Conservation (phyloP, 2,797 vertebrate species). For the Urocyon cinereoargenteus region DNA sequence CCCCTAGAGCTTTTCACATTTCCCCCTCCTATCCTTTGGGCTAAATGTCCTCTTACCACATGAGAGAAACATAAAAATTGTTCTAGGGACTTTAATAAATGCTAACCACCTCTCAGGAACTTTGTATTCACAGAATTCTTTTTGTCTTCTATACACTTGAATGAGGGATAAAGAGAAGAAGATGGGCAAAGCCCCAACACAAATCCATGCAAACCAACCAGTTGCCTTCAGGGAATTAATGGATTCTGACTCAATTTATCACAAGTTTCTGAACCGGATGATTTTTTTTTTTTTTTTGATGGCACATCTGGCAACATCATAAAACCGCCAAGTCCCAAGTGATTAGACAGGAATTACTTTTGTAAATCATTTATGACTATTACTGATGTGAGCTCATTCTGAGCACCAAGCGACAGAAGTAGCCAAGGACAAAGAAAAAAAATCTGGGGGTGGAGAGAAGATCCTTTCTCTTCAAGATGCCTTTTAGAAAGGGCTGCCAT, state of each 20-base stretch:
- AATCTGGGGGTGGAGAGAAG: slow-evolving; percentile 55
- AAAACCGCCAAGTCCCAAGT: slow-evolving; percentile 86
- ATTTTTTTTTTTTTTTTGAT: slow-evolving; percentile 87
- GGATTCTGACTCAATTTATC: slow-evolving; percentile 85
- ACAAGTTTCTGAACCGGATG: slow-evolving; percentile 87
- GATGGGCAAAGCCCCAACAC: background rate
- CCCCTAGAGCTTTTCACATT: background rate
- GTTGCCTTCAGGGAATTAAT: slow-evolving; percentile 81
- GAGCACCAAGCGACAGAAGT: slow-evolving; percentile 78
- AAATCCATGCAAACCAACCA: slow-evolving; percentile 77
- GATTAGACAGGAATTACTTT: slow-evolving; percentile 88
- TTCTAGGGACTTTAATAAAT: background rate
- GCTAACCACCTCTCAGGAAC: background rate
- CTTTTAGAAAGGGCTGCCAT: slow-evolving; percentile 76
- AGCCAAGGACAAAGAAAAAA: slow-evolving; percentile 83
- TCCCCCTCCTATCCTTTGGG: background rate
- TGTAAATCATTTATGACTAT: slow-evolving; percentile 89
- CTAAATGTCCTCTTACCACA: background rate
- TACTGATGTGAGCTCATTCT: slow-evolving; percentile 85
- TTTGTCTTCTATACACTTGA: background rate
- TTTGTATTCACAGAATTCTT: background rate
- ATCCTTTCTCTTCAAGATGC: slow-evolving; percentile 70
- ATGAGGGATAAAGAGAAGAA: background rate
- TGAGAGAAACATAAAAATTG: background rate
- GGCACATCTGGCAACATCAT: slow-evolving; percentile 89